Conservation (phyloP, 2,797 vertebrate species). For the Tolypeutes matacus region DNA sequence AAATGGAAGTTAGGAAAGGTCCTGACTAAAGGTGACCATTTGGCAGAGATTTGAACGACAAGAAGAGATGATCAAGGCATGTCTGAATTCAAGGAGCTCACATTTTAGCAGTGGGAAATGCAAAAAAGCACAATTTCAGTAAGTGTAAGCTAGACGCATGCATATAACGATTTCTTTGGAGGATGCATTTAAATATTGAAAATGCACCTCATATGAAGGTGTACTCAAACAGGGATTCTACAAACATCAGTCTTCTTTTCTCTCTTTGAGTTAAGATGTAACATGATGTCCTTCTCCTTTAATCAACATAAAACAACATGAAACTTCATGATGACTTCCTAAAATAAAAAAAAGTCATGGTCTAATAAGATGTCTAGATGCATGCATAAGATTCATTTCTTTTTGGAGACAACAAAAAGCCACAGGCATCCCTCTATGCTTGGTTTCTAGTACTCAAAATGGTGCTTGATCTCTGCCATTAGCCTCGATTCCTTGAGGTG, state of each 20-base stretch:
- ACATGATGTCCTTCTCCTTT: neutral
- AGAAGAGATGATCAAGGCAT: neutral
- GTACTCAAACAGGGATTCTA: neutral
- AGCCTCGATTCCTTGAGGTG: slow-evolving; percentile 3
- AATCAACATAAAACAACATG: neutral
- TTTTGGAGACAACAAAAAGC: neutral
- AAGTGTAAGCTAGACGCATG: neutral
- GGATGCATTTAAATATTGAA: neutral
- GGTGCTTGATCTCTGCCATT: neutral
- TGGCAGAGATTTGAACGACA: neutral
- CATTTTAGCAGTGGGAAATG: neutral
- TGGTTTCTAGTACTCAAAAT: neutral
- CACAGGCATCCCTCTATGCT: neutral
- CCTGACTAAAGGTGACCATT: neutral
- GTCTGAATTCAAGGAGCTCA: slow-evolving; percentile 1
- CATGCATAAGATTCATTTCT: neutral
- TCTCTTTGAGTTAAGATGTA: neutral
- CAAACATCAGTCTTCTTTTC: neutral
- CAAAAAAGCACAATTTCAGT: neutral
- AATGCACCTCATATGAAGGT: neutral
- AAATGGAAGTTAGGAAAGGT: neutral
- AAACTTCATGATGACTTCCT: slow-evolving; percentile 14
- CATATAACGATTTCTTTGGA: neutral
- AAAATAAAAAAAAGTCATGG: neutral
- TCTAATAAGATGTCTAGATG: neutral